phyloP scores from a whole-genome alignment of 2,797 vertebrate genomes.

The Tadarida brasiliensis region DNA sequence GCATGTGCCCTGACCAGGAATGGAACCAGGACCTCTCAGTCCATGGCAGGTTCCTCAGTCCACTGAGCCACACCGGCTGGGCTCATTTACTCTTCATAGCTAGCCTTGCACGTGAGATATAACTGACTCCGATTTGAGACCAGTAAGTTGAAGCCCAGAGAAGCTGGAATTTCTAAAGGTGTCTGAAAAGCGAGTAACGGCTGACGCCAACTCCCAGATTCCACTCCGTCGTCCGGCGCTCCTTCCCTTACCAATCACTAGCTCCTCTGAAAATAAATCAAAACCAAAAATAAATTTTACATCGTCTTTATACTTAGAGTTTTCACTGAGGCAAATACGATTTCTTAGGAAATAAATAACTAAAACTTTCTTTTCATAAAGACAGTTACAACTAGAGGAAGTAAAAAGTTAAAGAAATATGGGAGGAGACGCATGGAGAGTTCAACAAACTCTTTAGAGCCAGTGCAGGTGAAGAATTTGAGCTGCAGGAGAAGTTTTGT shows the following conservation, averaged over 20 bases:
- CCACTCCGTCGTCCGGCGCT: accelerated
- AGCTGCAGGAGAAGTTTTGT: neutral
- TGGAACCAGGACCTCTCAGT: too few relatives aligned
- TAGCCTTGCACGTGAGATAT: neutral
- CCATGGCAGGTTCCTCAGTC: too few relatives aligned
- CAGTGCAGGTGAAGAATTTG: neutral
- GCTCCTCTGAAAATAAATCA: neutral
- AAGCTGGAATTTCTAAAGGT: neutral
- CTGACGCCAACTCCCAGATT: neutral
- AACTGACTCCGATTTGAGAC: neutral
- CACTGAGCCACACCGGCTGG: too few relatives aligned
- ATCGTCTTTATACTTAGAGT: neutral
- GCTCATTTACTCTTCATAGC: neutral
- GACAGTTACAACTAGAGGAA: neutral
- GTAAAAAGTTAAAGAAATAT: neutral
- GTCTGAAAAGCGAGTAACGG: neutral
- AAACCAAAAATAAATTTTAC: neutral
- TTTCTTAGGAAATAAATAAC: neutral
- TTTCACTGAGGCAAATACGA: neutral
- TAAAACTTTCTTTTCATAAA: neutral
- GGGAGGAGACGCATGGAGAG: neutral
- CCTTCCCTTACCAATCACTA: neutral
- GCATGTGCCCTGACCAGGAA: too few relatives aligned
- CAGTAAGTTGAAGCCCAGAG: neutral
- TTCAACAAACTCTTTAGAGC: neutral